Evolutionary conservation across 2,888 invertebrate genomes (phyloP).

Genomic region (Cephus rjabovi): DNA sequence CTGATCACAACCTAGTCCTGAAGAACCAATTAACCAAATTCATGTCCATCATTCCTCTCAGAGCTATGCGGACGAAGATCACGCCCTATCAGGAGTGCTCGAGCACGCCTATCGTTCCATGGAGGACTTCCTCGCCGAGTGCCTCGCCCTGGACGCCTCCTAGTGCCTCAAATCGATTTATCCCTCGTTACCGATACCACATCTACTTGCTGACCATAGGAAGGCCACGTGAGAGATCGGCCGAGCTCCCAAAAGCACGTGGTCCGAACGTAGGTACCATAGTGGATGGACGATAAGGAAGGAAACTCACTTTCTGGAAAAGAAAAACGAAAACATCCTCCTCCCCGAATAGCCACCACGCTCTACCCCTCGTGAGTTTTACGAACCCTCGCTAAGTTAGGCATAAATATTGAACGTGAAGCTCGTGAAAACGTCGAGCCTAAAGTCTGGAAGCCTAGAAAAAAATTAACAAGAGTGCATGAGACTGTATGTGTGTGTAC

Average conservation of each 20-base stretch:
- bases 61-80: constrained; percentile 94
- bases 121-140: constrained; percentile 92
- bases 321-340: background rate
- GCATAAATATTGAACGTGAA: background rate
- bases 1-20: no score
- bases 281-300: no score
- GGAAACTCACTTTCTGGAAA: background rate
- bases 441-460: no score
- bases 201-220: constrained; percentile 38
- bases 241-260: background rate
- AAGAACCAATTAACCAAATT: no score
- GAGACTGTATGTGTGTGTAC: background rate
- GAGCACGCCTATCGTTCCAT: constrained; percentile 93
- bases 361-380: background rate
- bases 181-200: constrained; percentile 54
- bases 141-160: constrained; percentile 85
- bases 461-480: no score
- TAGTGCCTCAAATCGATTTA: constrained; percentile 64
- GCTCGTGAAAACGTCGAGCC: no score
- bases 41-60: constrained; percentile 63
- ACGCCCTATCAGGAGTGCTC: constrained; percentile 84
- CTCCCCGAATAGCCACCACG: background rate
- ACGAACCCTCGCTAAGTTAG: background rate
- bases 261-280: no score
- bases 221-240: background rate